These are phyloP conservation scores for Pavo muticus DNA, from an alignment of 2,113 vertebrate species.

Conservation along the genomic window DNA sequence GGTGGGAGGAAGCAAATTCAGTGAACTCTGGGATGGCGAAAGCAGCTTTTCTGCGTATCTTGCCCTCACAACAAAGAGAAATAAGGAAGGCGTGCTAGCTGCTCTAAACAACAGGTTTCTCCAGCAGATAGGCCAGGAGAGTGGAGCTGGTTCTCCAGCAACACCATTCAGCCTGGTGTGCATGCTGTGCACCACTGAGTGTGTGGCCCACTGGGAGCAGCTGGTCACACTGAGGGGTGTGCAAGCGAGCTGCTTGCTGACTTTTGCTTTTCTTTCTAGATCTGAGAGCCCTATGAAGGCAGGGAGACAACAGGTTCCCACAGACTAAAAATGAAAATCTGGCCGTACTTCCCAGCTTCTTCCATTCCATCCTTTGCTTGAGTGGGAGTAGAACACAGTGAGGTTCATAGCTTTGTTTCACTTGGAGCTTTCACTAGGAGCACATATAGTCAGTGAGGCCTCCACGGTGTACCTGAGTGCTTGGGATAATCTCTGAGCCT, in stretches of 20 bases:
- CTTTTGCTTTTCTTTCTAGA: not conserved
- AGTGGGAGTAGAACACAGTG: not conserved
- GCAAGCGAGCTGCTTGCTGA: not conserved
- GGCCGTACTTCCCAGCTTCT: not conserved
- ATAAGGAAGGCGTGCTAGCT: not conserved
- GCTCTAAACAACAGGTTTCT: not conserved
- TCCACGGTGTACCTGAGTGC: not conserved
- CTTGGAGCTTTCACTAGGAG: not conserved
- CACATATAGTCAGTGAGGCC: not conserved
- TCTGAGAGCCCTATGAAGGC: not conserved
- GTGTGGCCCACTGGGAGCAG: not conserved
- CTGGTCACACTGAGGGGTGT: not conserved
- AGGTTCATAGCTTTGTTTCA: not conserved
- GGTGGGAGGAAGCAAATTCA: slow-evolving; percentile 18
- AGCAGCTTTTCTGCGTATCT: not conserved
- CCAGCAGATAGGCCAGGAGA: not conserved
- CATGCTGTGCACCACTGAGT: not conserved
- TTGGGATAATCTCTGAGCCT: not conserved
- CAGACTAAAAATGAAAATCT: not conserved
- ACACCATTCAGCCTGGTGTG: not conserved
- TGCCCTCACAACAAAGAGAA: not conserved
- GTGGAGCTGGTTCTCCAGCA: not conserved
- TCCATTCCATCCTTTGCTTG: not conserved
- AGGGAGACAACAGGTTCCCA: not conserved
- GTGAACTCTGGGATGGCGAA: not conserved